A percentile compares a stretch with the other conserved stretches of the same genome.
Evolutionary conservation across 2,113 vertebrate genomes (phyloP).

Genomic region (Urocynchramus pylzowi): DNA sequence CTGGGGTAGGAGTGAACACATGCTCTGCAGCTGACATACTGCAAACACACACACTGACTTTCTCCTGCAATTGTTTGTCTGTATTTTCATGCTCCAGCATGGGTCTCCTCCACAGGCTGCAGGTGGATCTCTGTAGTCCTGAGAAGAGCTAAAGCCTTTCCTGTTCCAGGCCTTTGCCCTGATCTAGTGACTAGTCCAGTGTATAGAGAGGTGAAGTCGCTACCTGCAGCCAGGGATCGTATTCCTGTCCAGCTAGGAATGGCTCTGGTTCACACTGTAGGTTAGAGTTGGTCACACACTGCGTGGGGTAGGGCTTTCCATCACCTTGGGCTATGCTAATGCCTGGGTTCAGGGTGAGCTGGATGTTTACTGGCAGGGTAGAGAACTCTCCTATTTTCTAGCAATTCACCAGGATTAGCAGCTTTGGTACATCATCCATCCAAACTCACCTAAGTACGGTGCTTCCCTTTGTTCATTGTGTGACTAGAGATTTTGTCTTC

Average conservation of each 20-base stretch:
- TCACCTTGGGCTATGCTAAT: not conserved
- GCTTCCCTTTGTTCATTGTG: not conserved
- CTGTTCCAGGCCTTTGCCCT: not conserved
- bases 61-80: not conserved
- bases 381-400: not conserved
- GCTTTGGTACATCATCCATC: not conserved
- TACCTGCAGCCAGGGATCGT: not conserved
- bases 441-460: not conserved
- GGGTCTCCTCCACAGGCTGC: not conserved
- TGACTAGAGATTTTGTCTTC: not conserved
- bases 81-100: not conserved
- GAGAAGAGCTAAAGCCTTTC: not conserved
- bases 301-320: rapidly evolving
- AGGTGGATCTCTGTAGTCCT: not conserved
- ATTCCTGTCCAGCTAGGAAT: not conserved
- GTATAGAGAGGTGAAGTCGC: not conserved
- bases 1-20: not conserved
- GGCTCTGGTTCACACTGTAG: not conserved
- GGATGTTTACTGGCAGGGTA: not conserved
- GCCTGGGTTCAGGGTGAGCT: not conserved
- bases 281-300: not conserved
- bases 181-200: not conserved
- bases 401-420: not conserved
- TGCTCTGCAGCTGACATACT: not conserved
- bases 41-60: not conserved